Evolutionary conservation across 2,888 invertebrate genomes (phyloP).

Genomic region (Busseola fusca): DNA sequence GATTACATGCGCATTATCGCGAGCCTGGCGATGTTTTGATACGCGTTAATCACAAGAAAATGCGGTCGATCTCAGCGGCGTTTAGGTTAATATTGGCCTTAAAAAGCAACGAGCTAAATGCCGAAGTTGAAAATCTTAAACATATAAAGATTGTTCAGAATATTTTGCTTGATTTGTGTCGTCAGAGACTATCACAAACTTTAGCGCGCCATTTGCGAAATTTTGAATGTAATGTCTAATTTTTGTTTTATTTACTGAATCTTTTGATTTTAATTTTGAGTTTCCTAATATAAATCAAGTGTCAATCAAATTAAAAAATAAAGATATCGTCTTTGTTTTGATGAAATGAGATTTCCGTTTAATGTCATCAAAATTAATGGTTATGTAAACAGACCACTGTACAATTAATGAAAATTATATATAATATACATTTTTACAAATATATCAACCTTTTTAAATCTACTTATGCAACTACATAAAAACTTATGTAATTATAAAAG

Average conservation of each 20-base stretch:
- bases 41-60: too few relatives aligned
- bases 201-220: too few relatives aligned
- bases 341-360: not conserved
- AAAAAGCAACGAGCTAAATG: too few relatives aligned
- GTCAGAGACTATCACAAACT: too few relatives aligned
- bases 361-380: not conserved
- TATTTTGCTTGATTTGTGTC: too few relatives aligned
- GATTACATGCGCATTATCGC: too few relatives aligned
- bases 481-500: not conserved
- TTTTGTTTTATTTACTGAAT: constrained; percentile 2
- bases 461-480: not conserved
- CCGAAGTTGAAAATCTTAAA: too few relatives aligned
- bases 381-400: not conserved
- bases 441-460: not conserved
- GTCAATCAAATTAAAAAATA: not conserved
- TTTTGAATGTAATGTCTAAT: too few relatives aligned
- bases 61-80: too few relatives aligned
- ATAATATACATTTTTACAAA: not conserved
- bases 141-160: too few relatives aligned
- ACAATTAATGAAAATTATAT: not conserved
- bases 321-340: not conserved
- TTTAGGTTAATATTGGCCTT: too few relatives aligned
- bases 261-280: not conserved
- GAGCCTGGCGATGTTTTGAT: too few relatives aligned
- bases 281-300: not conserved